These are phyloP conservation scores for Branchellion lobata DNA, from an alignment of 2,888 invertebrate genomes.

Conservation along the genomic window DNA sequence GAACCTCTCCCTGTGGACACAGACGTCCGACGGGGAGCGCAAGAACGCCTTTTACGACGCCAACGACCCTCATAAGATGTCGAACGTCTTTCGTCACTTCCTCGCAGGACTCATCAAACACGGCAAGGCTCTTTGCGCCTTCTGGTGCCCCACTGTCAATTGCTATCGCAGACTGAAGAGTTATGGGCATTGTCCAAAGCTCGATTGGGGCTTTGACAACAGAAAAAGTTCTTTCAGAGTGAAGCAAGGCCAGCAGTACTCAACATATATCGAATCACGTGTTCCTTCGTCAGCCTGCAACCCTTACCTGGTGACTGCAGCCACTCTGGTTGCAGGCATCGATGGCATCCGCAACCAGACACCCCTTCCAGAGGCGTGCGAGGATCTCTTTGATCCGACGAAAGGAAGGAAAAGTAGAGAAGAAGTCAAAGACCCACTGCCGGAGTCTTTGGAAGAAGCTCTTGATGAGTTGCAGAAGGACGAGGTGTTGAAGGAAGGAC, in stretches of 20 bases:
- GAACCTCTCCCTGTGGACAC: constrained; percentile 51
- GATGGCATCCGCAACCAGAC: constrained; percentile 49
- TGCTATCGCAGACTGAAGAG: constrained; percentile 49
- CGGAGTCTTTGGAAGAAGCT: constrained; percentile 45
- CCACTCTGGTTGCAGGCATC: constrained; percentile 50
- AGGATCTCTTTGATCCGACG: no score
- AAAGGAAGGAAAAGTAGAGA: no score
- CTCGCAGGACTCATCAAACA: constrained; percentile 50
- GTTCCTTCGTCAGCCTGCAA: constrained; percentile 47
- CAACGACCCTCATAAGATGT: constrained; percentile 32
- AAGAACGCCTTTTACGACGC: constrained; percentile 45
- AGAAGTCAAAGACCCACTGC: constrained; percentile 20
- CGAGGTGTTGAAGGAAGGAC: constrained; percentile 31
- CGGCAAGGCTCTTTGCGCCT: constrained; percentile 45
- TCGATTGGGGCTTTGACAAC: constrained; percentile 47
- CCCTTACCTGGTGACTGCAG: constrained; percentile 50
- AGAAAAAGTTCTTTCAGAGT: constrained; percentile 38
- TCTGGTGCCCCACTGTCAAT: constrained; percentile 50
- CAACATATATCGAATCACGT: constrained; percentile 49
- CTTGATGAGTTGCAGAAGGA: constrained; percentile 44
- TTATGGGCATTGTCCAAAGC: no score
- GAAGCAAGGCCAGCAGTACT: constrained; percentile 32
- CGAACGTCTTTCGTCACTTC: constrained; percentile 44
- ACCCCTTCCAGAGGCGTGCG: constrained; percentile 16
- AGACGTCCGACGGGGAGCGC: background rate